Evolutionary conservation across 2,113 vertebrate species (phyloP), one percentile per base, ranked within the genome.

Genomic region (Periophthalmus modestus): DNA sequence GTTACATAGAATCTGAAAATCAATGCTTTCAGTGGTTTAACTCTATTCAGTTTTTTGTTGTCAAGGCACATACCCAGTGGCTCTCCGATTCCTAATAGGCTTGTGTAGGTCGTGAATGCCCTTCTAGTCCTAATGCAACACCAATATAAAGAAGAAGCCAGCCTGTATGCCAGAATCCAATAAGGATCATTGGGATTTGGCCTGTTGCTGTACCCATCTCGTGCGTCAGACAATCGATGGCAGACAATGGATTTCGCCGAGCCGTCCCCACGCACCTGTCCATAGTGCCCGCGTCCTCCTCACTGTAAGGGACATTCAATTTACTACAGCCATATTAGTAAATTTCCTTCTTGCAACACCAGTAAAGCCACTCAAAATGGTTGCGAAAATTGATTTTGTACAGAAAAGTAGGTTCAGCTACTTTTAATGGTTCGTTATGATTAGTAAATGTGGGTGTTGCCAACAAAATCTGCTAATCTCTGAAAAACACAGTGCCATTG

Each of bases 101-200:
- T 80, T 68, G 43, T 62, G 70, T 71, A 67, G 77, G 76, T 66
- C 74, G 62, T 7, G 21, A 65, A 59, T 36, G 71, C 62, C 71
- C 46, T 78, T 46, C n/a, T n/a, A 18, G 7, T 12, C 5, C 75
- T 33, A 23, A 46, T 16, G 3, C 67, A 79, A 72, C 70, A 69
- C 79, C 75, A 82, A 77, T 82, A 84, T 77, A 77, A 66, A 71
- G 70, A 43, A 21, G 24, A 72, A 68, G 33, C 77, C 72, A 10
- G 68, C 58, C 48, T 33, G 34, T 72, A 57, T 77, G 84, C 82
- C 89, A 88, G 69, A 88, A 85, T 87, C 83, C 83, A 85, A 86
- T 90, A 82, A 86, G 47, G 83, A 82, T 88, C 85, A 79, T 75
- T 85, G 81, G 83, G 83, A 88, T 86, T 87, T 83, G 75, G 70